Conservation (phyloP, 1,140 invertebrate species). For the Heliconius himera region DNA sequence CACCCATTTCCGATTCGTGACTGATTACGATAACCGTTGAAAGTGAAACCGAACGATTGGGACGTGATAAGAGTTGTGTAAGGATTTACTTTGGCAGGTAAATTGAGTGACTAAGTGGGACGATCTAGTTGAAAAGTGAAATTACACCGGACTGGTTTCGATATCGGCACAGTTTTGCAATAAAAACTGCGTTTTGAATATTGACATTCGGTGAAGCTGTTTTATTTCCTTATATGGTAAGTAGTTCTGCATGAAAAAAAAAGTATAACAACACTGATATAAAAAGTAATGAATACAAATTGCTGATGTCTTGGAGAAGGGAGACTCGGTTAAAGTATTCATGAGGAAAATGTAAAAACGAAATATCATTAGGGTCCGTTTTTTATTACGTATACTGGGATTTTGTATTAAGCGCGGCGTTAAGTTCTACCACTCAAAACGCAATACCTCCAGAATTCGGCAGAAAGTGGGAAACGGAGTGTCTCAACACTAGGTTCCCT, state of each 20-base stretch:
- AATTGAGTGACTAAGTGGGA: constrained; percentile 58
- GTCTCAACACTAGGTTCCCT: no score
- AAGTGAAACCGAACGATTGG: constrained; percentile 65
- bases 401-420: not conserved
- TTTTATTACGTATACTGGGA: constrained; percentile 36
- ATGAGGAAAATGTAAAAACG: constrained; percentile 65
- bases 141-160: constrained; percentile 62
- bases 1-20: constrained; percentile 60
- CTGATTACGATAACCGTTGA: constrained; percentile 60
- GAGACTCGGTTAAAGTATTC: constrained; percentile 64
- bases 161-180: constrained; percentile 75
- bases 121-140: constrained; percentile 58
- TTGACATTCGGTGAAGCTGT: constrained; percentile 49
- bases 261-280: constrained; percentile 5
- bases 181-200: constrained; percentile 74
- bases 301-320: constrained; percentile 57
- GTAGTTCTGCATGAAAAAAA: constrained; percentile 1
- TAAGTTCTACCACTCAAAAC: no score
- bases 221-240: constrained; percentile 63
- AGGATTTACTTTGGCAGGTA: constrained; percentile 58
- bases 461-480: no score
- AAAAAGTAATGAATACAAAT: constrained; percentile 60
- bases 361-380: constrained; percentile 58
- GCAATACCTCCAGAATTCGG: no score
- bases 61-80: constrained; percentile 66